Evolutionary conservation across 2,113 vertebrate genomes (phyloP), one percentile per base, ranked within the genome.

Genomic region (Phoenicopterus ruber): DNA sequence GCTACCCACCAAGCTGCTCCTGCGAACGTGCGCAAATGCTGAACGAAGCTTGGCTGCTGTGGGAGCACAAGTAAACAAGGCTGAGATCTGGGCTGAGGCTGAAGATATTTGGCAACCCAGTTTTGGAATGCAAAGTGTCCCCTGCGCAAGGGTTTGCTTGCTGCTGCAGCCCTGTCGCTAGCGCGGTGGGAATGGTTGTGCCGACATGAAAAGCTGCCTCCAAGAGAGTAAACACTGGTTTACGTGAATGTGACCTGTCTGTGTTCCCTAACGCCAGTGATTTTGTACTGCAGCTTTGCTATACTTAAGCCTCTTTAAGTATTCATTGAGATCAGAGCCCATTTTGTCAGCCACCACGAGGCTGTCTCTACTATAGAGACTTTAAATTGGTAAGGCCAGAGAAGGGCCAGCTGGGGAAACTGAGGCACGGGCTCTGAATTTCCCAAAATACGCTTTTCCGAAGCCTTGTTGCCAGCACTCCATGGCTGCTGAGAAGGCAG

Each of bases 21-120:
- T 17, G 34, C 3, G 9, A 38, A 28, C 4, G 1, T 1, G 46
- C 40, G 10, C 1, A 2, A 31, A 7, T 0, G 3, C 82, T 10
- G 83, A 58, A 22, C 1, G 6, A 16, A 71, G 54, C 55, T 65
- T 2, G 2, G 93, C 76, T 84, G 88, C 57, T 20, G 32, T 5
- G 22, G 40, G 31, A 83, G 61, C 38, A 59, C 7, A 17, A 80
- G 28, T 4, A 38, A 91, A 67, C 47, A 38, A 11, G 61, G 66
- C 55, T 50, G 65, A 57, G 91, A 24, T 7, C 29, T 0, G 14
- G 38, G 2, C 11, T 19, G 81, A 16, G 80, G 55, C 63, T 91
- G 5, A 10, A 63, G 55, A 14, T 50, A 19, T 17, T 59, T 63
- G 42, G 46, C 29, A 67, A 1, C 29, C 46, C 2, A 0, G 24